Evolutionary conservation across 2,888 invertebrate genomes (phyloP).

Genomic region (Apomyelois bistriatella): DNA sequence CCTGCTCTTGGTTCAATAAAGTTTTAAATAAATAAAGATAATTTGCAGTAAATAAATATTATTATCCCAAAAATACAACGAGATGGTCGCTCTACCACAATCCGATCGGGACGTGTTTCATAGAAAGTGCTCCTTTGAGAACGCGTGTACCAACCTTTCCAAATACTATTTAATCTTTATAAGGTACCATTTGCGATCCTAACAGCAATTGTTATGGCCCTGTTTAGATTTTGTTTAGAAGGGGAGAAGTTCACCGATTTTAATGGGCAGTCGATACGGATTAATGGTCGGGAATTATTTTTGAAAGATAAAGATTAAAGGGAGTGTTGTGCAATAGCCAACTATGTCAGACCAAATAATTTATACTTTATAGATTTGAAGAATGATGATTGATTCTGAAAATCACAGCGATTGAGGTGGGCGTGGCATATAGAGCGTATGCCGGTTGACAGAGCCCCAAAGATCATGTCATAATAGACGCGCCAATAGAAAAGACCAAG

Average conservation of each 20-base stretch:
- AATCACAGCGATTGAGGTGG: no score
- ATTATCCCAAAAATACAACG: neutral
- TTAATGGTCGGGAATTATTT: neutral
- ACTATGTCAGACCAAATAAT: no score
- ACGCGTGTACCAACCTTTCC: constrained; percentile 30
- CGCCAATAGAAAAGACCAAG: no score
- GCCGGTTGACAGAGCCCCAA: no score
- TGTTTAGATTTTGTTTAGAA: constrained; percentile 38
- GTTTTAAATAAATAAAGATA: no score
- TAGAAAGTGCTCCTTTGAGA: constrained; percentile 61
- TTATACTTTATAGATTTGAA: no score
- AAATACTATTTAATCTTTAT: constrained; percentile 63
- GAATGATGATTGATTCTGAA: no score
- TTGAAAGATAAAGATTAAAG: neutral
- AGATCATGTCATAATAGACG: no score
- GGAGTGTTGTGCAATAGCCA: neutral
- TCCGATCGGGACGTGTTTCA: constrained; percentile 39
- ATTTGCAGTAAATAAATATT: neutral
- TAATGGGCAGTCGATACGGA: constrained; percentile 4
- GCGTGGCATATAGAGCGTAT: no score
- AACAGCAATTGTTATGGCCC: constrained; percentile 41
- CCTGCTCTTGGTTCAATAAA: no score
- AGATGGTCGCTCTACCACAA: constrained; percentile 43
- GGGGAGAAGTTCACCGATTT: neutral
- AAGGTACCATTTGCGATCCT: constrained; percentile 44